phyloP scores from a whole-genome alignment of 2,888 invertebrate species.

The Diadromus collaris region DNA sequence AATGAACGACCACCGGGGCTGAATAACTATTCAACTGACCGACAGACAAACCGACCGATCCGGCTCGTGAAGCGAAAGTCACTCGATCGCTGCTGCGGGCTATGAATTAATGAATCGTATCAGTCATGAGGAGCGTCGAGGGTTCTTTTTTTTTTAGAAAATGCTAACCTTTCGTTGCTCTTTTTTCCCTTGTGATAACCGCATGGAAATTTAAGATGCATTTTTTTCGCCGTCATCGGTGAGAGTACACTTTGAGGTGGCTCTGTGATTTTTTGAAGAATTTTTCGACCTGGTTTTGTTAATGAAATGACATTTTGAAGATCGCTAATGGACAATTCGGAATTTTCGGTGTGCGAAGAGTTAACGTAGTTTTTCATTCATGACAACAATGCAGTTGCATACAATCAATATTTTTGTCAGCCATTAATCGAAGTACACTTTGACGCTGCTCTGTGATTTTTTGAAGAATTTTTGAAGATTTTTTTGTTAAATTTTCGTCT shows the following conservation, averaged over 20 bases:
- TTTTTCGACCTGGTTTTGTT: neutral
- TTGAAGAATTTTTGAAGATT: neutral
- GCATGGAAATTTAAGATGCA: neutral
- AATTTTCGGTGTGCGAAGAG: too few relatives aligned
- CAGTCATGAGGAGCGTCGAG: neutral
- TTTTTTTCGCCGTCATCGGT: neutral
- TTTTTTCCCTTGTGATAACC: neutral
- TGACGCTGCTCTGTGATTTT: too few relatives aligned
- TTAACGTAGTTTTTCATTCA: too few relatives aligned
- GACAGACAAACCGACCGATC: constrained; percentile 62
- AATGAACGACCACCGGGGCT: constrained; percentile 52
- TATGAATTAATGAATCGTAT: constrained; percentile 68
- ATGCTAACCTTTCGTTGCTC: neutral
- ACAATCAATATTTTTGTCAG: too few relatives aligned
- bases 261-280: neutral
- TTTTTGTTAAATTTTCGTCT: neutral
- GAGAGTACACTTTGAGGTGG: neutral
- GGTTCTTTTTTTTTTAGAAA: neutral
- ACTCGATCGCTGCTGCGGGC: constrained; percentile 53
- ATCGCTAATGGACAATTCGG: too few relatives aligned
- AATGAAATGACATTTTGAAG: too few relatives aligned
- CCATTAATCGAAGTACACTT: too few relatives aligned
- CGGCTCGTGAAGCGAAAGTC: constrained; percentile 70
- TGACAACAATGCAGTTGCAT: too few relatives aligned
- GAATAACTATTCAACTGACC: constrained; percentile 57